A percentile compares a stretch with the other conserved stretches of the same genome.
Evolutionary conservation across 2,113 vertebrate genomes (phyloP).

Genomic region (Hemicordylus capensis): DNA sequence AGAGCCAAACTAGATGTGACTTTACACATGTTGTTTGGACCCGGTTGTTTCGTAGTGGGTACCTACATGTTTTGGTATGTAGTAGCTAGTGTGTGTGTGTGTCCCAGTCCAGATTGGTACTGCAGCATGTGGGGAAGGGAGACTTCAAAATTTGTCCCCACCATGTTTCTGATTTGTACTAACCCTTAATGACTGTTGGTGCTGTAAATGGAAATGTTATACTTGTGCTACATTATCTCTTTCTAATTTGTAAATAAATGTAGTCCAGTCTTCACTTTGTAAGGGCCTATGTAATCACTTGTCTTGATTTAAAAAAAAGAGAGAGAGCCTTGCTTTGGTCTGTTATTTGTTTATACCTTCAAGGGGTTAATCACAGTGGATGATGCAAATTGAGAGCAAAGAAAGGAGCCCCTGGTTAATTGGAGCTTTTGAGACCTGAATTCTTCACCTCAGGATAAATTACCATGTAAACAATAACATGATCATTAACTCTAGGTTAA

Average conservation of each 20-base stretch:
- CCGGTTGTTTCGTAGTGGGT: too few relatives aligned
- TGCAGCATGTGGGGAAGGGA: too few relatives aligned
- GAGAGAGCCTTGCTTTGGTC: neutral
- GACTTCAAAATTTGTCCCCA: too few relatives aligned
- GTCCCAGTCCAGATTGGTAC: too few relatives aligned
- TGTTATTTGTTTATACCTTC: slow-evolving; percentile 1
- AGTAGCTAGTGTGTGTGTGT: too few relatives aligned
- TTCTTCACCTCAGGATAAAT: slow-evolving; percentile 31
- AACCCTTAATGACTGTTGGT: neutral
- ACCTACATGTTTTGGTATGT: too few relatives aligned
- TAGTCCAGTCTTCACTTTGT: neutral
- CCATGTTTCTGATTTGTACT: too few relatives aligned
- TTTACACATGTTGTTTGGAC: too few relatives aligned
- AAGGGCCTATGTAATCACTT: neutral
- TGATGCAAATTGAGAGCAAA: slow-evolving; percentile 11
- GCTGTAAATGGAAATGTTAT: neutral
- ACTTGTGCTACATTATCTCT: neutral
- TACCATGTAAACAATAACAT: slow-evolving; percentile 25
- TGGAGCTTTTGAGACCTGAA: slow-evolving; percentile 16
- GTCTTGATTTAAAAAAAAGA: neutral
- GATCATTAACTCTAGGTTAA: slow-evolving; percentile 30
- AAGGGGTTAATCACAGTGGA: slow-evolving; percentile 1
- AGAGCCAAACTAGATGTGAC: neutral
- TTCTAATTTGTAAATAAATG: neutral
- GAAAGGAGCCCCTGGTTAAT: slow-evolving; percentile 11